Base-by-base conservation (phyloP, 2,113 vertebrate species). In the Tupaia tana region DNA sequence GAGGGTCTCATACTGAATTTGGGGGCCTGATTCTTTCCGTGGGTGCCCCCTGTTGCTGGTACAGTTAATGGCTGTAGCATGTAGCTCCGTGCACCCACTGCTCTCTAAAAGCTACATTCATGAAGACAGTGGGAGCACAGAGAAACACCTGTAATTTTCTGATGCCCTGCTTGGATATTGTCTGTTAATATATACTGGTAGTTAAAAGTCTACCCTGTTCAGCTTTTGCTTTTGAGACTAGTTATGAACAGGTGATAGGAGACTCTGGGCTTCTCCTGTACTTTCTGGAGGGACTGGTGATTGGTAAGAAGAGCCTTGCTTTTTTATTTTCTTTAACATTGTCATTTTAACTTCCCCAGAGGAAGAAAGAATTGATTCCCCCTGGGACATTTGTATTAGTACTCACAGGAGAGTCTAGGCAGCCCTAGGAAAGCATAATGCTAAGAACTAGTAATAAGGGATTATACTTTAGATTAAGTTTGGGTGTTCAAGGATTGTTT, bases 391-490 rank as follows among this genome's bases (percentile, higher is more conserved):
- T 69, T 95, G 69, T 64, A 75, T 85, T 81, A 84, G 56, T 71
- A 19, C 63, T 89, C 75, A 52, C 63, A 79, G 34, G 61, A 93
- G n/a, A 82, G 71, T 90, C 81, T 91, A 63, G 58, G 81, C 34
- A 91, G 59, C 52, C 9, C 67, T 67, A 74, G 71, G 20, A 70
- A 74, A 91, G 25, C 71, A 71, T 25, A 78, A 71, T 64, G 69
- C 75, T 9, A 13, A 73, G 87, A 80, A 61, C n/a, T 34, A 70
- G 87, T 61, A 73, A 91, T 73, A 81, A 93, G 29, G 52, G 71
- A 63, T 86, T 92, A 59, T 63, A 59, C 22, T 93, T 80, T 34
- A 93, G 84, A 91, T 91, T 91, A 88, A 92, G 61, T 93, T 93
- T 70, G 58, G 71, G 27, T 91, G 58, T 94, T 95, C 75, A 89